Percentiles rank a stretch among this genome's conserved stretches.
Evolutionary conservation across 2,113 vertebrate species (phyloP).

Genomic region (Crotalus viridis): DNA sequence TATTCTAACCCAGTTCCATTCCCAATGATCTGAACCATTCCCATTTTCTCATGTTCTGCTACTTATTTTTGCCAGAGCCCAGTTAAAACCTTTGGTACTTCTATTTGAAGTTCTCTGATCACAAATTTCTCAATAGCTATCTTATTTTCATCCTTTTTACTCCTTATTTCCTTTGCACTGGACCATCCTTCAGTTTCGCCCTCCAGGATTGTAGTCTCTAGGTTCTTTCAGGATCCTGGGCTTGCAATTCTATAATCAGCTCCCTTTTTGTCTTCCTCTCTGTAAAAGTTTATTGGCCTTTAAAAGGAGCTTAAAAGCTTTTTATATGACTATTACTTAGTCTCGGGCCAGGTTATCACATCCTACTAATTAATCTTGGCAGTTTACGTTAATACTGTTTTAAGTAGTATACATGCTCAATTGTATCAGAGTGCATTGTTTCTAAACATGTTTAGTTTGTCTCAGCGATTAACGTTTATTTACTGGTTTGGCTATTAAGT

Average conservation of each 20-base stretch:
- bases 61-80: background rate
- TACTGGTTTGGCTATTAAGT: background rate
- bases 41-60: background rate
- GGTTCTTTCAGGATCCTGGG: background rate
- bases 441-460: background rate
- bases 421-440: background rate
- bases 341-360: background rate
- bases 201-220: background rate
- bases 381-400: background rate
- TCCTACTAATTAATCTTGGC: background rate
- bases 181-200: background rate
- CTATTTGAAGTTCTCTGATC: background rate
- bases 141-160: background rate
- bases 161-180: background rate
- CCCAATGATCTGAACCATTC: background rate
- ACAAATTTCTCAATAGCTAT: background rate
- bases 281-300: background rate
- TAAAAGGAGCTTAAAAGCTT: background rate
- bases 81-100: background rate
- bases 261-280: background rate
- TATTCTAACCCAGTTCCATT: background rate
- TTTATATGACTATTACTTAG: background rate
- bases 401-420: background rate
- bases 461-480: background rate
- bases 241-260: background rate